phyloP scores from a whole-genome alignment of 1,140 invertebrate genomes.

The Eriosoma lanigerum region DNA sequence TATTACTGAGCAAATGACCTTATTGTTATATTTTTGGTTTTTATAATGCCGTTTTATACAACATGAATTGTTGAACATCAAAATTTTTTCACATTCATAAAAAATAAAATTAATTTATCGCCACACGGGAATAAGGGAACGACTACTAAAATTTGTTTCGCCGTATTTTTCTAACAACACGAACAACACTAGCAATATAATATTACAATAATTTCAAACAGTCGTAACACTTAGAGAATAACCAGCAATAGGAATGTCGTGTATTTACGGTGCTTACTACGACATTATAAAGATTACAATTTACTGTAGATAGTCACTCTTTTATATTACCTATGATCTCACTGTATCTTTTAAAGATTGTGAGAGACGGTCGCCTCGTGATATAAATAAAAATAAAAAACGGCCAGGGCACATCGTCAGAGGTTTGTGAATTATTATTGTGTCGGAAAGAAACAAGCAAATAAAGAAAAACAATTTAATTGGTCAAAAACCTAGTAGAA shows the following conservation, averaged over 20 bases:
- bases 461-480: not conserved
- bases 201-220: not conserved
- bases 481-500: not conserved
- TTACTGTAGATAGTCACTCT: not conserved
- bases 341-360: too few relatives aligned
- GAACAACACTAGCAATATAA: too few relatives aligned
- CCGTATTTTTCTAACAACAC: too few relatives aligned
- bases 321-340: not conserved
- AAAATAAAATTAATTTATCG: too few relatives aligned
- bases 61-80: too few relatives aligned
- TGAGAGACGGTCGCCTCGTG: not conserved
- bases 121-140: too few relatives aligned
- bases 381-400: slow-evolving; percentile 4
- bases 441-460: not conserved
- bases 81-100: too few relatives aligned
- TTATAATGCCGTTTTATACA: too few relatives aligned
- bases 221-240: not conserved
- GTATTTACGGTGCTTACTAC: not conserved
- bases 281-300: too few relatives aligned
- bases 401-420: not conserved
- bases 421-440: not conserved
- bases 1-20: too few relatives aligned
- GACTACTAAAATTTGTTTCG: too few relatives aligned
- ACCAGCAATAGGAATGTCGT: not conserved
- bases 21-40: too few relatives aligned